Evolutionary conservation across 2,888 invertebrate genomes (phyloP).

Genomic region (Drosophila emarginata): DNA sequence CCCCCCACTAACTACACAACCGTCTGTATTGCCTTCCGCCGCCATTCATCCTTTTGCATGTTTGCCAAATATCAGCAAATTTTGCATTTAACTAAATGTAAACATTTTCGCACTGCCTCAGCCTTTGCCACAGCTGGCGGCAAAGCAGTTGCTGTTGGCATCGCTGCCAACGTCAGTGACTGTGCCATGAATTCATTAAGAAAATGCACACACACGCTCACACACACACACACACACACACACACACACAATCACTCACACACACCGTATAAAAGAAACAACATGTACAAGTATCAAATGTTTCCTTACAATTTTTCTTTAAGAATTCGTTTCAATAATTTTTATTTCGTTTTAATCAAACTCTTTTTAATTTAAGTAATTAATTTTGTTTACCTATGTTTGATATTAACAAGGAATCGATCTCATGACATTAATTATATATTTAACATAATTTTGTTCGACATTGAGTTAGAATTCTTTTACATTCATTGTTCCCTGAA

Average conservation of each 20-base stretch:
- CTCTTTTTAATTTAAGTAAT: neutral
- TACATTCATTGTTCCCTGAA: no score
- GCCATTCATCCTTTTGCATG: conserved; percentile 11
- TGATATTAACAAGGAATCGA: no score
- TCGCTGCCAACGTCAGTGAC: neutral
- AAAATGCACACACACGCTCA: neutral
- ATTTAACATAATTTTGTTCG: no score
- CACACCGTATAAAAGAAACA: neutral
- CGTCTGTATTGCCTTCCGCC: neutral
- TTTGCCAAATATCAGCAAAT: conserved; percentile 45
- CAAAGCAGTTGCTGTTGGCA: conserved; percentile 4
- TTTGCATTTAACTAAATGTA: conserved; percentile 63
- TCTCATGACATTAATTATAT: no score
- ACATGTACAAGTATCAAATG: neutral
- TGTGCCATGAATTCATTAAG: conserved; percentile 1
- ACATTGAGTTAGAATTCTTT: no score
- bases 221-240: neutral
- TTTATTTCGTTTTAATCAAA: neutral
- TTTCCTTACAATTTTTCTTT: neutral
- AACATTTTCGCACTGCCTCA: conserved; percentile 53
- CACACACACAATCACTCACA: neutral
- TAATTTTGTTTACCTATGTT: neutral
- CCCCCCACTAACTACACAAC: neutral
- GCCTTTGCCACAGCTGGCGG: neutral
- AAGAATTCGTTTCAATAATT: neutral